These are phyloP conservation scores for Disparrhopalites patrizii DNA, from an alignment of 2,888 invertebrate species.

Conservation along the genomic window DNA sequence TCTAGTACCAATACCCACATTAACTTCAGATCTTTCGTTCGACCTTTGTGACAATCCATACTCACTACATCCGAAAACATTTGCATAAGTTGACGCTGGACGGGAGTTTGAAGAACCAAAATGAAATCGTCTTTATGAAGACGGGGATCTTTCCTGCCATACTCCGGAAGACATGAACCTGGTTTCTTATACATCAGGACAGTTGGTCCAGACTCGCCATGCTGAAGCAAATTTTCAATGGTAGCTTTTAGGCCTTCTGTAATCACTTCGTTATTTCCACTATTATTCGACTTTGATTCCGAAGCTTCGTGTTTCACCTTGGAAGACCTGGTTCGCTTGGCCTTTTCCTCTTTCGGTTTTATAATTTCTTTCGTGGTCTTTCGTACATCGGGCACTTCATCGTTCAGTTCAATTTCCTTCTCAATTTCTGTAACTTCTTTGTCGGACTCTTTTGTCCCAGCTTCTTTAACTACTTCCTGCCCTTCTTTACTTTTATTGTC, in stretches of 20 bases:
- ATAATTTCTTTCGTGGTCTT: not conserved
- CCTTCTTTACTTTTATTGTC: not conserved
- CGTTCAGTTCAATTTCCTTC: not conserved
- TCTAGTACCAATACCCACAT: constrained; percentile 38
- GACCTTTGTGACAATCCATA: constrained; percentile 38
- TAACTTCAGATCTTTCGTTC: constrained; percentile 34
- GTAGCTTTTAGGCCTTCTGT: constrained; percentile 15
- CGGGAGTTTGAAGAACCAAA: constrained; percentile 43
- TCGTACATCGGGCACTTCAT: not conserved
- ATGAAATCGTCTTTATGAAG: constrained; percentile 36
- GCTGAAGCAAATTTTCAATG: constrained; percentile 35
- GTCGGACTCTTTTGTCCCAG: not conserved
- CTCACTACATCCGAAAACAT: constrained; percentile 37
- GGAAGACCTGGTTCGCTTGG: not conserved
- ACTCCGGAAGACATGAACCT: constrained; percentile 30
- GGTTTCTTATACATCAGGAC: constrained; percentile 40
- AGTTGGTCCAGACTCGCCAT: constrained; percentile 43
- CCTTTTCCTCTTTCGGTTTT: not conserved
- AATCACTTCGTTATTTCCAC: not conserved
- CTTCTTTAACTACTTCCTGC: not conserved
- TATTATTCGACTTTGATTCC: not conserved
- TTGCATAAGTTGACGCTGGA: constrained; percentile 43
- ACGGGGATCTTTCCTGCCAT: constrained; percentile 28
- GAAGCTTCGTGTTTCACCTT: not conserved
- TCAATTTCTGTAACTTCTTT: not conserved